Percentiles rank a stretch among this genome's conserved stretches.
These are phyloP conservation scores for Rhopilema esculentum DNA, from an alignment of 30 jellyfish, hydroid and myxozoan species.

Conservation along the genomic window DNA sequence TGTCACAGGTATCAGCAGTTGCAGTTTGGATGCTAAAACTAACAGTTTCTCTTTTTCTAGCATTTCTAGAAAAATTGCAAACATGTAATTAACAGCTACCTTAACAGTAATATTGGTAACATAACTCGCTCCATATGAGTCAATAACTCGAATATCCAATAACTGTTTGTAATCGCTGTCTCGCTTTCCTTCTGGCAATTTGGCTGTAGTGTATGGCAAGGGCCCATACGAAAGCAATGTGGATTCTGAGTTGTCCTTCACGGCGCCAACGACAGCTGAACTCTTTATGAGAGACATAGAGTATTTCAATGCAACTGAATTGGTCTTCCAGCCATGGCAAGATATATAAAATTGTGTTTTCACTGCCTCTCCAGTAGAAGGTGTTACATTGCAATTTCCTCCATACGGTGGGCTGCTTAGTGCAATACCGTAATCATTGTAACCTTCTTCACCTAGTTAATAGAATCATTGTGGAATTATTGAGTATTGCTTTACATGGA, in stretches of 20 bases:
- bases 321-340: slow-evolving; percentile 37
- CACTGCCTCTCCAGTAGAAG: slow-evolving; percentile 35
- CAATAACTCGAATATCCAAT: slow-evolving; percentile 27
- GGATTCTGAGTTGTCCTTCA: slow-evolving; percentile 2
- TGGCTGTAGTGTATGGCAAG: not conserved
- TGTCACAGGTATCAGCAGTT: not conserved
- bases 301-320: slow-evolving; percentile 2
- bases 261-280: not conserved
- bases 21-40: not conserved
- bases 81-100: not conserved
- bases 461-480: not conserved
- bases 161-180: slow-evolving; percentile 13
- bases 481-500: too few species aligned
- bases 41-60: too few species aligned
- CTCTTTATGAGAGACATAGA: slow-evolving; percentile 9
- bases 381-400: slow-evolving; percentile 29
- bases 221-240: slow-evolving; percentile 29
- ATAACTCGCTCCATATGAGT: slow-evolving; percentile 42
- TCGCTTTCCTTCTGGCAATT: slow-evolving; percentile 21
- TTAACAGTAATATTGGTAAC: slow-evolving; percentile 2
- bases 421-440: slow-evolving; percentile 27
- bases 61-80: not conserved
- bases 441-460: slow-evolving; percentile 6
- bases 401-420: slow-evolving; percentile 43
- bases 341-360: slow-evolving; percentile 6